Base-by-base conservation (phyloP, 2,888 invertebrate species). In the Leptura quadrifasciata region DNA sequence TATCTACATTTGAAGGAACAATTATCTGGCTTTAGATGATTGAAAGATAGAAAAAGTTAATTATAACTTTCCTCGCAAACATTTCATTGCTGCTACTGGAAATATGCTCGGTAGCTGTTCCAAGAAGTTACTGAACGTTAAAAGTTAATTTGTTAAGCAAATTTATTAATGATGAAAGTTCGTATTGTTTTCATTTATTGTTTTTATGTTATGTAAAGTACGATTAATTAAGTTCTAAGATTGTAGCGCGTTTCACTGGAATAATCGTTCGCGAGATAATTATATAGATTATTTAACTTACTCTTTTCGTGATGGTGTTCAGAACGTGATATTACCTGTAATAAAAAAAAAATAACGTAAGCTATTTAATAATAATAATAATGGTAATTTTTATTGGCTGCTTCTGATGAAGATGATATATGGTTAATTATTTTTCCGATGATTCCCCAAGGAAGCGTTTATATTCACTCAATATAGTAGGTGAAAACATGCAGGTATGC, bases 131-230 rank as follows among this genome's bases (percentile, higher is more conserved):
- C 12, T 35, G 31, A 39, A 60, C 27, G 27, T 24, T 60, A 39
- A 63, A 63, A 63, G 18, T 47, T 63, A 63, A 63, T 63, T 69
- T 69, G 58, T 58, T n/a, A 31, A 58, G 18, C 58, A 69, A 69
- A 39, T 58, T 58, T 58, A n/a, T 57, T 57, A 69, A 58, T 58
- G 58, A 69, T 55, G 39, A 60, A 69, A 69, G 58, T 58, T 39
- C 17, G 58, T 24, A 31, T 21, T 69, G 55, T 69, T 69, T 47
- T 58, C 47, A 6, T 17, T 9, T 18, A 0, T 68, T 39, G 27
- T 69, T 69, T 69, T 2, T 35, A 17, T n/a, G 20, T 39, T 69
- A 58, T 35, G 58, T 15, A 69, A 69, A 69, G 39, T 21, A 20
- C 18, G 69, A 69, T 58, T 58, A 58, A 39, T 58, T 69, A 58